These are phyloP conservation scores for Channallabes apus DNA, from an alignment of 2,797 vertebrate genomes.

Conservation along the genomic window DNA sequence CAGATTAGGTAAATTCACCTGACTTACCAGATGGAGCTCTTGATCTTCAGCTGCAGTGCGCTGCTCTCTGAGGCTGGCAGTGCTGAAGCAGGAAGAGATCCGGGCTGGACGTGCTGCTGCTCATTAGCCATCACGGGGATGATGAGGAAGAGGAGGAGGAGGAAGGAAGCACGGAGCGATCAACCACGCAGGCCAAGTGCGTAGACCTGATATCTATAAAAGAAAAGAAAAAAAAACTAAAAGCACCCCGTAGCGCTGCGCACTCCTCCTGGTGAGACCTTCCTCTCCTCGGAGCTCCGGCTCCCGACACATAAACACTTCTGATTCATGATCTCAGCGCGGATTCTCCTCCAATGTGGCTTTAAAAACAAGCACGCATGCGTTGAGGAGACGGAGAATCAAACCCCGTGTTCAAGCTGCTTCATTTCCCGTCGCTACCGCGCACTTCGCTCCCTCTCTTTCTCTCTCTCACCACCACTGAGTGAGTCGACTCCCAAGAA, in stretches of 20 bases:
- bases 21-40: conserved; percentile 95
- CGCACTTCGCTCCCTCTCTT: background rate
- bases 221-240: conserved; percentile 31
- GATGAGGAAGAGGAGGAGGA: conserved; percentile 1
- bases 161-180: conserved; percentile 45
- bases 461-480: too few species aligned
- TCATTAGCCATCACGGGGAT: conserved; percentile 83
- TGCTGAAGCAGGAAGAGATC: conserved; percentile 83
- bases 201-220: conserved; percentile 73
- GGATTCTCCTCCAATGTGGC: background rate
- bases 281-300: background rate
- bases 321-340: conserved; percentile 41
- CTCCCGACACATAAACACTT: conserved; percentile 14
- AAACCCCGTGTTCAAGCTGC: background rate
- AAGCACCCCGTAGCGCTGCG: conserved; percentile 58
- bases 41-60: conserved; percentile 91
- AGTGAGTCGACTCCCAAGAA: background rate
- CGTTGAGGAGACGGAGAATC: background rate
- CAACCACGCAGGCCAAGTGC: conserved; percentile 72
- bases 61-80: conserved; percentile 87
- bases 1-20: background rate
- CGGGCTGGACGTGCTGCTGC: conserved; percentile 73
- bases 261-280: conserved; percentile 30
- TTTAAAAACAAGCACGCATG: background rate
- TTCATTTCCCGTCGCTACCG: background rate